A percentile compares a stretch with the other conserved stretches of the same genome.
These are phyloP conservation scores for Aphaenogaster rudis DNA, from an alignment of 1,140 invertebrate genomes.

Conservation along the genomic window DNA sequence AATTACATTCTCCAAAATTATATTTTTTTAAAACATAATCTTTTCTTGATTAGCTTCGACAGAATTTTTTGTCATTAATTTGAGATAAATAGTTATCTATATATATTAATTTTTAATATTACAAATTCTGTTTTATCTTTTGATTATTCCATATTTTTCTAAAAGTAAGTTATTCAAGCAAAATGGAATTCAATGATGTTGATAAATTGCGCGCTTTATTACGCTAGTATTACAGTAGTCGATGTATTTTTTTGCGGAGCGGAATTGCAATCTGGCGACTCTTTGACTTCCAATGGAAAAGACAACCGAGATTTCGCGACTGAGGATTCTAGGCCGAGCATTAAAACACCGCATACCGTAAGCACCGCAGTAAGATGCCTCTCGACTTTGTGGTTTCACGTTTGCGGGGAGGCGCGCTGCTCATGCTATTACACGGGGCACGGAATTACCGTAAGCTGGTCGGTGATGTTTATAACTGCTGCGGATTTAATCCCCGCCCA, in stretches of 20 bases:
- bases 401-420: slow-evolving; percentile 55
- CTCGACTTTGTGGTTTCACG: slow-evolving; percentile 69
- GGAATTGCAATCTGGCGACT: not conserved
- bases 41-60: not conserved
- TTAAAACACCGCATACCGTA: slow-evolving; percentile 64
- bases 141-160: not conserved
- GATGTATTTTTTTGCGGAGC: not conserved
- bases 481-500: slow-evolving; percentile 69
- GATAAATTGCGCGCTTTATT: slow-evolving; percentile 18
- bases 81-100: not conserved
- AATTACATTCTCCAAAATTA: not conserved
- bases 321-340: slow-evolving; percentile 38
- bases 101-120: not conserved
- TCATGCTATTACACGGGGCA: slow-evolving; percentile 64
- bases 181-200: not conserved
- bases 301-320: slow-evolving; percentile 56
- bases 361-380: slow-evolving; percentile 66
- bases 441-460: slow-evolving; percentile 73
- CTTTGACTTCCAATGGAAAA: slow-evolving; percentile 50
- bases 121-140: not conserved
- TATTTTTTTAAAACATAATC: not conserved
- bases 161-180: not conserved
- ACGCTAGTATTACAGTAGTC: not conserved
- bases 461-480: slow-evolving; percentile 74
- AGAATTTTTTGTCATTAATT: not conserved